Percentiles rank a stretch among this genome's conserved stretches.
phyloP scores from a whole-genome alignment of 1,140 invertebrate genomes.

The Grapholita molesta region DNA sequence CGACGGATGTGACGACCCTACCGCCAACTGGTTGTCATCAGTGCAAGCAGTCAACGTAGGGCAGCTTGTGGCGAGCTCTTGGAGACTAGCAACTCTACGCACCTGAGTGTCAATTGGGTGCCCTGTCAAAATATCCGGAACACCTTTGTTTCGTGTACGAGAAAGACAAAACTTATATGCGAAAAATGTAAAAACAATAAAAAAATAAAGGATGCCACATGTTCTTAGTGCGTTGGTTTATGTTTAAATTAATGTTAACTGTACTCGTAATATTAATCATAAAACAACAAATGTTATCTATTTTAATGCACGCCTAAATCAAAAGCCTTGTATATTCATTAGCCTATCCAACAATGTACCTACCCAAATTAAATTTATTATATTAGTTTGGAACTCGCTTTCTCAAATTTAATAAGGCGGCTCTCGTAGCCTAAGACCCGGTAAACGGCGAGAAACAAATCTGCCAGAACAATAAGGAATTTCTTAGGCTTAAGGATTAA shows the following conservation, averaged over 20 bases:
- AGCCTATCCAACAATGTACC: background rate
- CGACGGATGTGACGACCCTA: no score
- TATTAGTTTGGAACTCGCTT: conserved; percentile 17
- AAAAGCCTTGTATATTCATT: background rate
- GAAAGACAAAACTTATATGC: no score
- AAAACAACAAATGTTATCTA: background rate
- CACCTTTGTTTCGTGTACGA: no score
- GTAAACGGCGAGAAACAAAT: conserved; percentile 3
- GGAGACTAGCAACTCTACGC: no score
- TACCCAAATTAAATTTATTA: conserved; percentile 9
- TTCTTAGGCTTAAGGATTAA: conserved; percentile 27
- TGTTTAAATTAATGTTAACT: background rate
- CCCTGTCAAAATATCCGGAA: no score
- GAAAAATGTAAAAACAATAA: no score
- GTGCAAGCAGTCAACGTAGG: no score
- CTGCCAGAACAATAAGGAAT: conserved; percentile 20
- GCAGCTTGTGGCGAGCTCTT: no score
- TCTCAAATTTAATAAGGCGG: conserved; percentile 6
- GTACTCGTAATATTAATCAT: background rate
- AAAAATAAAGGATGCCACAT: no score
- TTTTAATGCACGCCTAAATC: background rate
- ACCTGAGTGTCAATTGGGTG: no score
- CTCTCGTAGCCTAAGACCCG: background rate
- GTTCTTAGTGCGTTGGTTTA: no score
- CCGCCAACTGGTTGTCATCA: no score